Evolutionary conservation across 2,113 vertebrate species (phyloP).

Genomic region (Reinhardtius hippoglossoides): DNA sequence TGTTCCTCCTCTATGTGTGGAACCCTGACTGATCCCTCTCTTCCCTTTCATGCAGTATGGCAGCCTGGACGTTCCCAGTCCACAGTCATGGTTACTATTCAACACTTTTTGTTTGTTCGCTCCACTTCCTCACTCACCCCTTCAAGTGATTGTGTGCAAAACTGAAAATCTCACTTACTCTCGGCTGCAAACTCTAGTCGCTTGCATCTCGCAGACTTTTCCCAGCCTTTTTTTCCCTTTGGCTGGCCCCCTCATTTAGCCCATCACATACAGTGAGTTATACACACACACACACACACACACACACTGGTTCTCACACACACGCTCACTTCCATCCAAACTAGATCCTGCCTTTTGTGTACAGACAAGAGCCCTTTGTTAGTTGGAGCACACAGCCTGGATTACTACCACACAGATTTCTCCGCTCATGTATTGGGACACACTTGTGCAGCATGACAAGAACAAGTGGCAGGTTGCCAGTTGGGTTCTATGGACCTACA

Average conservation of each 20-base stretch:
- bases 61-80: constrained; percentile 74
- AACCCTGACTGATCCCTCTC: constrained; percentile 48
- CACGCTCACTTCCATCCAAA: constrained; percentile 55
- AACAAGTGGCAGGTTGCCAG: constrained; percentile 26
- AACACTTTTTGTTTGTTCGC: constrained; percentile 73
- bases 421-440: constrained; percentile 26
- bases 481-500: constrained; percentile 4
- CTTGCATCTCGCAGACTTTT: constrained; percentile 23
- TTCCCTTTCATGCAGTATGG: constrained; percentile 52
- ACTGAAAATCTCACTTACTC: constrained; percentile 37
- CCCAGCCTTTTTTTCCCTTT: constrained; percentile 8
- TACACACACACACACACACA: constrained; percentile 36
- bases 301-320: constrained; percentile 11
- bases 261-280: constrained; percentile 39
- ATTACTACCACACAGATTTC: constrained; percentile 58
- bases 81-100: constrained; percentile 84
- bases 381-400: constrained; percentile 54
- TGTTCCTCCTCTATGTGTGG: constrained; percentile 22
- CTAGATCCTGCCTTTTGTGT: constrained; percentile 71
- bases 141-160: constrained; percentile 64
- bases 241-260: constrained; percentile 35
- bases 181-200: constrained; percentile 10
- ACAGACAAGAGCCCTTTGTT: constrained; percentile 74
- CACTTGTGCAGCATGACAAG: constrained; percentile 30
- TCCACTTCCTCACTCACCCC: constrained; percentile 68